phyloP scores from a whole-genome alignment of 2,113 vertebrate species.

The Neopipo cinnamomea region DNA sequence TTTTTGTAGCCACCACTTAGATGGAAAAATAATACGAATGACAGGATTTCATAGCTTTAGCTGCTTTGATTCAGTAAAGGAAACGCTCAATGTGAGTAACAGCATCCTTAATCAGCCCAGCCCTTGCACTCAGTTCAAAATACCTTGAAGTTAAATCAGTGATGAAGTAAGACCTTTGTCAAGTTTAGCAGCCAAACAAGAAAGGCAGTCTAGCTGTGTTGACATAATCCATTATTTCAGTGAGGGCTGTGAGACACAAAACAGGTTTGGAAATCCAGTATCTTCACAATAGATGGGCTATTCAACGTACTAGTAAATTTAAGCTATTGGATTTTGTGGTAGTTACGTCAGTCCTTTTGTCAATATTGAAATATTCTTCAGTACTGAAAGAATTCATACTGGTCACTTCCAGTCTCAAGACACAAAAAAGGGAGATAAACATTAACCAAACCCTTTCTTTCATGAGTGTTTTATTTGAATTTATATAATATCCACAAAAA shows the following conservation, averaged over 20 bases:
- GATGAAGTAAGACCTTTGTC: conserved; percentile 38
- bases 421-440: neutral
- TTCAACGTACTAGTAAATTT: neutral
- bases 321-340: neutral
- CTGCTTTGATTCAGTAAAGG: conserved; percentile 8
- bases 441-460: neutral
- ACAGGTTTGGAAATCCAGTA: neutral
- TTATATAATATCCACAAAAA: conserved; percentile 55
- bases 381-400: neutral
- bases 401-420: neutral
- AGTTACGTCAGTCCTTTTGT: neutral
- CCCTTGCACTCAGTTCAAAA: conserved; percentile 10
- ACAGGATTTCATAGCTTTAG: neutral
- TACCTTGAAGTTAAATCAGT: conserved; percentile 19
- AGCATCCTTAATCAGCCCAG: conserved; percentile 18
- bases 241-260: neutral
- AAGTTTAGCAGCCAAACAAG: neutral
- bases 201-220: neutral
- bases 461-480: conserved; percentile 70
- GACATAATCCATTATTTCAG: neutral
- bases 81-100: neutral
- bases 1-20: neutral
- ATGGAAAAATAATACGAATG: neutral
- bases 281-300: neutral
- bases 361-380: neutral